Conservation (phyloP, 1,140 invertebrate genomes). For the Drosophila carrolli region DNA sequence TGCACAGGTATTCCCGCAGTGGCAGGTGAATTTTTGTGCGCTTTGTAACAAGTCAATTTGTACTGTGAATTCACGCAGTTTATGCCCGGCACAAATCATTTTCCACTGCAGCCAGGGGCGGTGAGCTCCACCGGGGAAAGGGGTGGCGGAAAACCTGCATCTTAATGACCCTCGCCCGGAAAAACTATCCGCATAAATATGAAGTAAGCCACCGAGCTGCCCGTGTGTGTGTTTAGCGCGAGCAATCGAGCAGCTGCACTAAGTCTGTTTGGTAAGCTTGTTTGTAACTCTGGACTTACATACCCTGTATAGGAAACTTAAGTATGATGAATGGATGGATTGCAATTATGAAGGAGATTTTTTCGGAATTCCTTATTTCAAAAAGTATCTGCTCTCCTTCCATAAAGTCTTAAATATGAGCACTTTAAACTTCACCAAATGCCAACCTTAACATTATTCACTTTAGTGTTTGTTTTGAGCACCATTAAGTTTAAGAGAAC, state of each 20-base stretch:
- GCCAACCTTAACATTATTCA: too few relatives aligned
- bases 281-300: conserved; percentile 29
- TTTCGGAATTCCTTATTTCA: neutral
- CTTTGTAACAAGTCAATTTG: conserved; percentile 69
- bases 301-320: conserved; percentile 35
- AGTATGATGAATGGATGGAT: neutral
- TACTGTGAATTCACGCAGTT: conserved; percentile 59
- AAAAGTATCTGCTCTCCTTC: too few relatives aligned
- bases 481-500: too few relatives aligned
- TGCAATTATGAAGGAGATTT: neutral
- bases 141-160: conserved; percentile 21
- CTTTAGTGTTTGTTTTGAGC: too few relatives aligned
- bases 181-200: conserved; percentile 53
- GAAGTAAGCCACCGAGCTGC: conserved; percentile 34
- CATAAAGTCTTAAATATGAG: too few relatives aligned
- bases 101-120: conserved; percentile 13
- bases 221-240: conserved; percentile 32
- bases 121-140: neutral
- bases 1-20: conserved; percentile 4
- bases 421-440: too few relatives aligned
- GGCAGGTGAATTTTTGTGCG: conserved; percentile 27
- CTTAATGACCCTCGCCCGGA: conserved; percentile 47
- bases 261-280: conserved; percentile 29
- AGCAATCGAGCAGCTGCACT: conserved; percentile 52
- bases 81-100: conserved; percentile 68